Conservation (phyloP, 2,113 vertebrate species). For the Crotophaga sulcirostris region DNA sequence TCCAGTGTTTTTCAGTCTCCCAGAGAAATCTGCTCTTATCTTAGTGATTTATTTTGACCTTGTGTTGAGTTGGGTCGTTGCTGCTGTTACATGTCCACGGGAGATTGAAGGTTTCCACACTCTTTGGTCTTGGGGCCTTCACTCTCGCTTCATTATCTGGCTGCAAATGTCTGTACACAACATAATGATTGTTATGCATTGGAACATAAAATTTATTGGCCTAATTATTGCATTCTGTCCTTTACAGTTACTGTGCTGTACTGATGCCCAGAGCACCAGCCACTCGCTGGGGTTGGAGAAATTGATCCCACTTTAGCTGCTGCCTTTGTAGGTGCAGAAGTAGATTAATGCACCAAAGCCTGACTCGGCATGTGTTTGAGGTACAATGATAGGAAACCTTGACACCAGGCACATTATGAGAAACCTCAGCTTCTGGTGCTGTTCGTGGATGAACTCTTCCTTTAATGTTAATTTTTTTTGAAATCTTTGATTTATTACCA, state of each 20-base stretch:
- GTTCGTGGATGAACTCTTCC: background rate
- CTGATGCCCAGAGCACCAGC: background rate
- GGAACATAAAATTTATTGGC: background rate
- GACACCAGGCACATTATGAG: rapidly evolving
- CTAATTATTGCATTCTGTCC: background rate
- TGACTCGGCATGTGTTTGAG: rapidly evolving
- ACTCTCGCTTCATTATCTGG: background rate
- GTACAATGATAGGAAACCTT: background rate
- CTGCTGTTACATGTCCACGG: background rate
- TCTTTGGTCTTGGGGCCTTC: background rate
- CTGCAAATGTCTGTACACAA: background rate
- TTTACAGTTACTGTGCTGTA: background rate
- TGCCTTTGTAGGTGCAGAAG: no score
- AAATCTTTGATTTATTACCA: background rate
- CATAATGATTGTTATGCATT: background rate
- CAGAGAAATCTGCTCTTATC: constrained; percentile 51
- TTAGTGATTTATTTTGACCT: constrained; percentile 55
- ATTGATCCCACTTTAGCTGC: background rate
- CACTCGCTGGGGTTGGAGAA: background rate
- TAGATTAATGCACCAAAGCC: background rate
- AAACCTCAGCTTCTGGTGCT: background rate
- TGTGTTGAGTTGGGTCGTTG: constrained; percentile 5
- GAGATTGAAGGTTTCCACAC: constrained; percentile 22
- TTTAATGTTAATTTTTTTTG: rapidly evolving
- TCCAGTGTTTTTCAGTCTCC: constrained; percentile 5